Percentiles rank a stretch among this genome's conserved stretches.
phyloP scores from a whole-genome alignment of 2,888 invertebrate species.

The Tryphoninae sp. region DNA sequence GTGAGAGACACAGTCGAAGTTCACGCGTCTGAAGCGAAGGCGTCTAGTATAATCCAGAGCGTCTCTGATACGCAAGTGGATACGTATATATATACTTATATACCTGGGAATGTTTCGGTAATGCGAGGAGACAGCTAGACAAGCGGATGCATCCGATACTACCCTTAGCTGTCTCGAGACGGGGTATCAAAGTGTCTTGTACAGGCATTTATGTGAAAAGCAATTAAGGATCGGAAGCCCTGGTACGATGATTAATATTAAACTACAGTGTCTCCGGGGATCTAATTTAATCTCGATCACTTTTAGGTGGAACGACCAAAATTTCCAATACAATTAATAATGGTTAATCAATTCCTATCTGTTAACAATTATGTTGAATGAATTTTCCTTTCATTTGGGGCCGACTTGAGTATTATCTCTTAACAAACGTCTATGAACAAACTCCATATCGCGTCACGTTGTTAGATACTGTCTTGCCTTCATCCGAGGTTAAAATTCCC shows the following conservation, averaged over 20 bases:
- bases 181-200: constrained; percentile 49
- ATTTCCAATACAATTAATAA: neutral
- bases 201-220: constrained; percentile 38
- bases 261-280: constrained; percentile 12
- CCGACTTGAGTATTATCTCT: neutral
- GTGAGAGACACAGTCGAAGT: constrained; percentile 57
- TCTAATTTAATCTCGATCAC: constrained; percentile 19
- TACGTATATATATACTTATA: constrained; percentile 14
- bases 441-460: neutral
- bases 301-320: neutral
- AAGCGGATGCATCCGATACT: constrained; percentile 60
- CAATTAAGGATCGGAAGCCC: constrained; percentile 37
- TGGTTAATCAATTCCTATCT: neutral
- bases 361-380: neutral
- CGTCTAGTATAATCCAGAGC: constrained; percentile 23
- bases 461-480: neutral
- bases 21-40: constrained; percentile 38
- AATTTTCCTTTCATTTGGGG: neutral
- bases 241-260: constrained; percentile 35
- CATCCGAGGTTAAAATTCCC: neutral
- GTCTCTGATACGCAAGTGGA: constrained; percentile 22
- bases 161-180: constrained; percentile 6
- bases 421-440: neutral
- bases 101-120: constrained; percentile 51
- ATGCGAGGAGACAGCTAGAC: constrained; percentile 64